phyloP scores from a whole-genome alignment of 1,140 invertebrate species.

The Caligus rogercresseyi region DNA sequence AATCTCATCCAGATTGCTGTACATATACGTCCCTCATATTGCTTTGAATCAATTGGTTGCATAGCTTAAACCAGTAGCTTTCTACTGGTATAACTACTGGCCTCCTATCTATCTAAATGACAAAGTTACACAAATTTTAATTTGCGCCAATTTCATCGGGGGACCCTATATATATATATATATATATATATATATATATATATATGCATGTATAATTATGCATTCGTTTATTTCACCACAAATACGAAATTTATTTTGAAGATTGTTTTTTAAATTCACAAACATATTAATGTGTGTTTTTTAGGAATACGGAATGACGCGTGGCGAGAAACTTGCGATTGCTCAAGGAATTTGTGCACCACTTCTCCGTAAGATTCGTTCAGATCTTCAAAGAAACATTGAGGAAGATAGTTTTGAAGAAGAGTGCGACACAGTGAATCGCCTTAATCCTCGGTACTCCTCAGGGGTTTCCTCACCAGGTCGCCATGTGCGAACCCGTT shows the following conservation, averaged over 20 bases:
- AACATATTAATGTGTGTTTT: too few species aligned
- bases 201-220: too few species aligned
- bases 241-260: not conserved
- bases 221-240: slow-evolving; percentile 2
- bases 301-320: slow-evolving; percentile 88
- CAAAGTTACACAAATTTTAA: too few species aligned
- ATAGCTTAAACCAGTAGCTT: too few species aligned
- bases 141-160: too few species aligned
- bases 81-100: too few species aligned
- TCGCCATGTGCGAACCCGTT: slow-evolving; percentile 80
- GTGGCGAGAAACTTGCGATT: slow-evolving; percentile 87
- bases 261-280: not conserved
- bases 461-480: slow-evolving; percentile 95
- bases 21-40: too few species aligned
- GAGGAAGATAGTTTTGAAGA: slow-evolving; percentile 57
- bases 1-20: too few species aligned
- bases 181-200: too few species aligned
- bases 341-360: slow-evolving; percentile 95
- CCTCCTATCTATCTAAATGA: too few species aligned
- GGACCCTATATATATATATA: too few species aligned
- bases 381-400: slow-evolving; percentile 82
- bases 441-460: slow-evolving; percentile 50
- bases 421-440: slow-evolving; percentile 82
- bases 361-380: slow-evolving; percentile 82
- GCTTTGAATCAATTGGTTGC: too few species aligned